phyloP scores from a whole-genome alignment of 2,888 invertebrate species.

The Lagria hirta region DNA sequence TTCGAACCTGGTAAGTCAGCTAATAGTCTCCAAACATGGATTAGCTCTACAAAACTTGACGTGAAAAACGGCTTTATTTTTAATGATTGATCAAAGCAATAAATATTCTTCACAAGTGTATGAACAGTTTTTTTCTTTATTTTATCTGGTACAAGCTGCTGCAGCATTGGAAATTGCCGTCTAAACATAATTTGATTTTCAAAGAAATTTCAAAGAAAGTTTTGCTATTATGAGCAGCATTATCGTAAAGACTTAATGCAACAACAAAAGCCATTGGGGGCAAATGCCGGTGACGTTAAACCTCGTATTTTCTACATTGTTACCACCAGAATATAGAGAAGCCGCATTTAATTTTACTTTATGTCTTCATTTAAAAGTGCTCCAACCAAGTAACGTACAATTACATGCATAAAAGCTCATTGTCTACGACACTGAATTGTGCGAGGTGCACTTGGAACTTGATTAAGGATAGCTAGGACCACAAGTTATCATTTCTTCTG shows the following conservation, averaged over 20 bases:
- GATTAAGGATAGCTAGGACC: constrained; percentile 16
- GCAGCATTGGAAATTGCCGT: too few relatives aligned
- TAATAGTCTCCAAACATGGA: too few relatives aligned
- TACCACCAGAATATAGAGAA: constrained; percentile 29
- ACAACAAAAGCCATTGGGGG: constrained; percentile 27
- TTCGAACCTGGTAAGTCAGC: too few relatives aligned
- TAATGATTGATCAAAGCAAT: too few relatives aligned
- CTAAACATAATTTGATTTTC: constrained; percentile 21
- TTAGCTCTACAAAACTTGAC: too few relatives aligned
- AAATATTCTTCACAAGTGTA: too few relatives aligned
- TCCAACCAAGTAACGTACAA: constrained; percentile 23
- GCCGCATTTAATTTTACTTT: constrained; percentile 30
- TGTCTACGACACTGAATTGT: constrained; percentile 16
- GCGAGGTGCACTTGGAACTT: constrained; percentile 14
- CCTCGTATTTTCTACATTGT: constrained; percentile 28
- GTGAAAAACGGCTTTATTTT: too few relatives aligned
- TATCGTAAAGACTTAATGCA: constrained; percentile 21
- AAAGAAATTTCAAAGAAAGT: constrained; percentile 13
- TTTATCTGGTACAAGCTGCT: too few relatives aligned
- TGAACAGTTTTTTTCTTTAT: too few relatives aligned
- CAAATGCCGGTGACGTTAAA: constrained; percentile 26
- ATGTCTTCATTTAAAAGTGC: constrained; percentile 31
- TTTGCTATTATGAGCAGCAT: constrained; percentile 14
- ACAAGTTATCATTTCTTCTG: constrained; percentile 5
- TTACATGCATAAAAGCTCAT: constrained; percentile 25